Evolutionary conservation across 1,140 invertebrate species (phyloP).

Genomic region (Sesamia nonagrioides): DNA sequence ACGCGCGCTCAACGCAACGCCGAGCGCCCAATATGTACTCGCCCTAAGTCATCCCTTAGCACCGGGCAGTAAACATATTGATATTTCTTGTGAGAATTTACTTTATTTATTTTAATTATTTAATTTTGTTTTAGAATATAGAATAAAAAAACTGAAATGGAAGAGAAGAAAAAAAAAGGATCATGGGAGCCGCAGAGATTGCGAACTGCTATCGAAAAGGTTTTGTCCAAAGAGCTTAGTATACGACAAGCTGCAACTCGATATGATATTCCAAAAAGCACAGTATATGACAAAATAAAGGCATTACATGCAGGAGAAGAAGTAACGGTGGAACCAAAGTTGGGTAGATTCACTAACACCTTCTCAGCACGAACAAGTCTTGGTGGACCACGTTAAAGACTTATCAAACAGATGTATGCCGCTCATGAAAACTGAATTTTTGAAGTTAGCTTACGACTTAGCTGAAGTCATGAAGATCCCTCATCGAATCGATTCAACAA

Average conservation of each 20-base stretch:
- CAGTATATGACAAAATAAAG: slow-evolving; percentile 63
- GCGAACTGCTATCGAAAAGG: slow-evolving; percentile 61
- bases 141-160: slow-evolving; percentile 41
- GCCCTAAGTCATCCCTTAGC: slow-evolving; percentile 51
- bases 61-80: slow-evolving; percentile 52
- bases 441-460: slow-evolving; percentile 54
- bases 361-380: slow-evolving; percentile 58
- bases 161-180: slow-evolving; percentile 63
- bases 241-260: slow-evolving; percentile 61
- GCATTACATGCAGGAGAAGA: slow-evolving; percentile 61
- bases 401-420: slow-evolving; percentile 59
- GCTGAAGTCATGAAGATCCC: slow-evolving; percentile 54
- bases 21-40: too few species aligned
- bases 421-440: slow-evolving; percentile 54
- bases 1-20: too few species aligned
- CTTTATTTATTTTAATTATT: slow-evolving; percentile 52
- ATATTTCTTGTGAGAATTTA: slow-evolving; percentile 53
- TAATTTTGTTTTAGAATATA: neutral
- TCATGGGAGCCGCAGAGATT: slow-evolving; percentile 57
- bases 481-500: slow-evolving; percentile 47
- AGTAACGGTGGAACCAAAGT: slow-evolving; percentile 58
- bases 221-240: slow-evolving; percentile 63
- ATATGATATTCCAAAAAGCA: slow-evolving; percentile 68
- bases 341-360: slow-evolving; percentile 61
- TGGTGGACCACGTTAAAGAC: slow-evolving; percentile 60